These are phyloP conservation scores for Temnothorax rugatulus DNA, from an alignment of 2,888 invertebrate genomes.

Conservation along the genomic window DNA sequence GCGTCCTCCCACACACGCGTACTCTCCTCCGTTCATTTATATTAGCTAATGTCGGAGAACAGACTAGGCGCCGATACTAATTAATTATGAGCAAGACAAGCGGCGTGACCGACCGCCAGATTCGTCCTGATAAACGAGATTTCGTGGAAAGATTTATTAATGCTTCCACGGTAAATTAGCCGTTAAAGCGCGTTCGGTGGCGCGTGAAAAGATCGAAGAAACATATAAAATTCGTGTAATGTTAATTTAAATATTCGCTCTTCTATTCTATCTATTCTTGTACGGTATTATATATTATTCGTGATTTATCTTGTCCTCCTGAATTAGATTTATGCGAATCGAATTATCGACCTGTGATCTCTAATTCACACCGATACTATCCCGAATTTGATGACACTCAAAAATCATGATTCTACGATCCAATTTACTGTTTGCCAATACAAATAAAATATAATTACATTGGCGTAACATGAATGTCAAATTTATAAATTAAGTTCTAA, in stretches of 20 bases:
- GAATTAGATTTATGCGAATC: slow-evolving; percentile 23
- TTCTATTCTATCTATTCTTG: not conserved
- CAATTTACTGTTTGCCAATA: not conserved
- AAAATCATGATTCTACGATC: not conserved
- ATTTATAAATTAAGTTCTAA: slow-evolving; percentile 11
- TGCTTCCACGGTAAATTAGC: slow-evolving; percentile 46
- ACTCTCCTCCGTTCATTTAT: slow-evolving; percentile 33
- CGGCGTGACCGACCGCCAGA: slow-evolving; percentile 48
- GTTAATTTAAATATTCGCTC: slow-evolving; percentile 37
- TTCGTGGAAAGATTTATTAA: slow-evolving; percentile 59
- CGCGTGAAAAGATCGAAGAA: not conserved
- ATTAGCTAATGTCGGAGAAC: slow-evolving; percentile 42
- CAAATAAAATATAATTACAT: slow-evolving; percentile 16
- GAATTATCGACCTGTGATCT: slow-evolving; percentile 17
- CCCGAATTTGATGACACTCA: not conserved
- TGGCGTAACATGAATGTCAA: not conserved
- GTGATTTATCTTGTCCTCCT: not conserved
- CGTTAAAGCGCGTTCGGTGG: slow-evolving; percentile 39
- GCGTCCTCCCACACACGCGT: not conserved
- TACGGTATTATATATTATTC: slow-evolving; percentile 13
- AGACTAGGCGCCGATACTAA: slow-evolving; percentile 63
- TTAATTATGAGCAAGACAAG: slow-evolving; percentile 68
- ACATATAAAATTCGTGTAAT: slow-evolving; percentile 26
- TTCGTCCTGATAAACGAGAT: slow-evolving; percentile 59
- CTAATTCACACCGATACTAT: not conserved